phyloP scores from a whole-genome alignment of 2,888 invertebrate species.

The Steinernema hermaphroditum region DNA sequence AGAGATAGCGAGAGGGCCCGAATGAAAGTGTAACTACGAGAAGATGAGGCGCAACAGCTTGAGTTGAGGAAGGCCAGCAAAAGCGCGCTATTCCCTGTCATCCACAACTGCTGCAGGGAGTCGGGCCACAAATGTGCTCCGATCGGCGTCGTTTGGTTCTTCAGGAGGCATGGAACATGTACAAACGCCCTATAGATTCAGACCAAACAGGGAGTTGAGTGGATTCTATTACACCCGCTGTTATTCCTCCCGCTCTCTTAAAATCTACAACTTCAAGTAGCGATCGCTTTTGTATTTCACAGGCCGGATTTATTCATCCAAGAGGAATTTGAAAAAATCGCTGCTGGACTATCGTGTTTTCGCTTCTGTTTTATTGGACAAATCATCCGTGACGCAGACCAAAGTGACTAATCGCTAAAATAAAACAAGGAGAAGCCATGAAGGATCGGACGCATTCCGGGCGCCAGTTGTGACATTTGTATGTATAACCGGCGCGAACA shows the following conservation, averaged over 20 bases:
- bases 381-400: constrained; percentile 1
- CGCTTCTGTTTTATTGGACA: neutral
- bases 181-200: no score
- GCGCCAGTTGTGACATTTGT: neutral
- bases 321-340: no score
- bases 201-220: no score
- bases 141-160: neutral
- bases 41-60: constrained; percentile 29
- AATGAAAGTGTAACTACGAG: constrained; percentile 31
- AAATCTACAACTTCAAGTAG: no score
- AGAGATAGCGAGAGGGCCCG: constrained; percentile 26
- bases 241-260: no score
- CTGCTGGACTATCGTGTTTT: no score
- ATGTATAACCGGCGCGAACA: no score
- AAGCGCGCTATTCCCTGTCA: constrained; percentile 30
- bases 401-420: constrained; percentile 21
- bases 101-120: constrained; percentile 30
- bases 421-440: constrained; percentile 1
- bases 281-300: no score
- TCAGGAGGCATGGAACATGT: no score
- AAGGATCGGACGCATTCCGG: neutral
- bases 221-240: no score
- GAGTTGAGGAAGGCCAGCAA: constrained; percentile 22
- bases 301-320: no score
- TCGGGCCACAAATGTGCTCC: constrained; percentile 21